Base-by-base conservation (phyloP, 2,888 invertebrate genomes). In the Cantharis flavilabris region DNA sequence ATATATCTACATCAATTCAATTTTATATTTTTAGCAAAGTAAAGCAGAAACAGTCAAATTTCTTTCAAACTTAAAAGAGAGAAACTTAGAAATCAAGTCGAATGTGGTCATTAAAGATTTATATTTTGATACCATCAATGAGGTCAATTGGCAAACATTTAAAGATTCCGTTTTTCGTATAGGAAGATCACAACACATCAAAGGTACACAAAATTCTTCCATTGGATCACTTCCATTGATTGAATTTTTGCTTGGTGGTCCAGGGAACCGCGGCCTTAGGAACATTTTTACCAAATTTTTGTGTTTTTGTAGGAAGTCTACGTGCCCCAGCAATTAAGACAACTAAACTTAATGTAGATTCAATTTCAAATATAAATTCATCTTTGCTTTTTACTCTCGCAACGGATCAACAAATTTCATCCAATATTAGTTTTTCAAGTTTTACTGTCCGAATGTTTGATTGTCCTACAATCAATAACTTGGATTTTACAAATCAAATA, bases 91-190 rank as follows among this genome's bases (percentile, higher is more conserved):
- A 77, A 23, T 86, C 85, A 72, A 78, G 74, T 33, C 79, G 9
- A 79, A 84, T 70, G 76, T 86, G 9, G 76, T 72, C 16, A 82
- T 87, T 65, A 81, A 84, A 70, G 84, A 86, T 80, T 80, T 88
- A 33, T 75, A 82, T 20, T 84, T 86, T 14, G 83, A 86, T 72
- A 80, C 78, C 20, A 86, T 88, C 62, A 85, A 88, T 81, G 82
- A 80, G 10, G 81, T 88, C 4, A 74, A 84, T 70, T 88, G 86
- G 86, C 75, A 84, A n/a, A 78, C 80, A 11, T 87, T 88, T 72
- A 83, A 81, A 76, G 73, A 84, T 26, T 84, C 85, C 0, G 82
- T 86, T 30, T 87, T 86, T 79, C 83, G 82, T 70, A 81, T 84
- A 72, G 85, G 85, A 11, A 65, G 76, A 28, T 79, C 80, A 13